These are phyloP conservation scores for Sitta carolinensis DNA, from an alignment of 2,797 vertebrate genomes.

Conservation along the genomic window DNA sequence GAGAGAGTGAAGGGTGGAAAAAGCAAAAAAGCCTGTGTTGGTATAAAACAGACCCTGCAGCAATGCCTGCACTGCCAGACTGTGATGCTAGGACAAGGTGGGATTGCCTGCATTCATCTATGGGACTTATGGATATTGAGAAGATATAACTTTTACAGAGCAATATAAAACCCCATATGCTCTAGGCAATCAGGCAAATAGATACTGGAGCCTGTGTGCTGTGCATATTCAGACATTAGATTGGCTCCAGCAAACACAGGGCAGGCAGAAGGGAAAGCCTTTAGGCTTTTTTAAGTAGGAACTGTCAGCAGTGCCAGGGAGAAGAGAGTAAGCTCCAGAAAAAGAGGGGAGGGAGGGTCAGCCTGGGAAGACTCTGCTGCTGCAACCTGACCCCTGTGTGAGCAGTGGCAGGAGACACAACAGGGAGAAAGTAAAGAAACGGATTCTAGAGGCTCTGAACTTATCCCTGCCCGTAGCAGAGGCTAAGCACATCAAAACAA, in stretches of 20 bases:
- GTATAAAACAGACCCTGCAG: not conserved
- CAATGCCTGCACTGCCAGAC: not conserved
- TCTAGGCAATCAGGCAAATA: not conserved
- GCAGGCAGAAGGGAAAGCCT: not conserved
- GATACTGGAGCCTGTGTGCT: not conserved
- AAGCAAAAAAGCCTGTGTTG: not conserved
- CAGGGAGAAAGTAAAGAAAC: not conserved
- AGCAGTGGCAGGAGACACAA: not conserved
- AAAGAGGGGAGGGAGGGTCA: not conserved
- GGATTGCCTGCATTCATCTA: fast-evolving
- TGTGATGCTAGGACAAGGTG: not conserved
- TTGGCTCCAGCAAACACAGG: not conserved
- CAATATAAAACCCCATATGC: not conserved
- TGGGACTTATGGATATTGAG: fast-evolving
- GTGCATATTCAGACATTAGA: fast-evolving
- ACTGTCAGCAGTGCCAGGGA: not conserved
- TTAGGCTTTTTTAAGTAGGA: not conserved
- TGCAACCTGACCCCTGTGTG: fast-evolving
- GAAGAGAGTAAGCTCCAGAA: not conserved
- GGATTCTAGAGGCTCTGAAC: not conserved
- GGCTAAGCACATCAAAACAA: not conserved
- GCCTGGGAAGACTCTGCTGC: not conserved
- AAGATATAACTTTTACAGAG: not conserved
- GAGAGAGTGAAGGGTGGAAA: fast-evolving
- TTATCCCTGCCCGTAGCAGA: not conserved